A percentile compares a stretch with the other conserved stretches of the same genome.
These are phyloP conservation scores for Synanthedon myopaeformis DNA, from an alignment of 2,888 invertebrate genomes.

Conservation along the genomic window DNA sequence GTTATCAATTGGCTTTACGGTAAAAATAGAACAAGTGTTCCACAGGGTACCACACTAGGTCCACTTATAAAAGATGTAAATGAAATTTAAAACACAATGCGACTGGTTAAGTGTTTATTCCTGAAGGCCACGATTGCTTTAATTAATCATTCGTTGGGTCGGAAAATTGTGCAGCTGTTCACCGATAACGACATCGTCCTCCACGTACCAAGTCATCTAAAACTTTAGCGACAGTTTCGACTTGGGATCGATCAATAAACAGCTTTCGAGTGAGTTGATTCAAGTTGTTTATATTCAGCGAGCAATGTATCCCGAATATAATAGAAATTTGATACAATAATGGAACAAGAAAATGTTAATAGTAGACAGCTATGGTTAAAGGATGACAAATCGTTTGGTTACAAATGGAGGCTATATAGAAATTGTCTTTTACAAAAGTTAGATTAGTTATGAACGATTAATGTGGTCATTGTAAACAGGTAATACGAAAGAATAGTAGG, in stretches of 20 bases:
- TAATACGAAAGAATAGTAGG: no score
- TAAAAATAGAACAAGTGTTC: not conserved
- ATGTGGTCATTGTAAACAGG: not conserved
- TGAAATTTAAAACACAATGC: not conserved
- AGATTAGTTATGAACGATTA: slow-evolving; percentile 8
- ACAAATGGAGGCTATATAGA: slow-evolving; percentile 2
- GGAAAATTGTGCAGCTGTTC: slow-evolving; percentile 56
- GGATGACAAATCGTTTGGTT: slow-evolving; percentile 8
- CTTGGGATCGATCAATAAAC: not conserved
- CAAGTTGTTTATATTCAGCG: not conserved
- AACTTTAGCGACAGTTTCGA: not conserved
- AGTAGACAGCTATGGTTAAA: not conserved
- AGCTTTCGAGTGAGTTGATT: not conserved
- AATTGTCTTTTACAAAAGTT: slow-evolving; percentile 11
- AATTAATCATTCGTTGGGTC: slow-evolving; percentile 53
- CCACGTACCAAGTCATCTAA: not conserved
- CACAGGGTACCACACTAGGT: not conserved
- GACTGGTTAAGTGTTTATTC: not conserved
- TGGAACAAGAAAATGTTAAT: not conserved
- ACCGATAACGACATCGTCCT: slow-evolving; percentile 44
- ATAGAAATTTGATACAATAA: not conserved
- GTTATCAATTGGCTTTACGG: not conserved
- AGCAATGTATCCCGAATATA: not conserved
- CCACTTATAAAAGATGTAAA: not conserved
- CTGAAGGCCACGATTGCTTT: slow-evolving; percentile 19